phyloP scores from a whole-genome alignment of 2,113 vertebrate genomes.

The Procavia capensis region DNA sequence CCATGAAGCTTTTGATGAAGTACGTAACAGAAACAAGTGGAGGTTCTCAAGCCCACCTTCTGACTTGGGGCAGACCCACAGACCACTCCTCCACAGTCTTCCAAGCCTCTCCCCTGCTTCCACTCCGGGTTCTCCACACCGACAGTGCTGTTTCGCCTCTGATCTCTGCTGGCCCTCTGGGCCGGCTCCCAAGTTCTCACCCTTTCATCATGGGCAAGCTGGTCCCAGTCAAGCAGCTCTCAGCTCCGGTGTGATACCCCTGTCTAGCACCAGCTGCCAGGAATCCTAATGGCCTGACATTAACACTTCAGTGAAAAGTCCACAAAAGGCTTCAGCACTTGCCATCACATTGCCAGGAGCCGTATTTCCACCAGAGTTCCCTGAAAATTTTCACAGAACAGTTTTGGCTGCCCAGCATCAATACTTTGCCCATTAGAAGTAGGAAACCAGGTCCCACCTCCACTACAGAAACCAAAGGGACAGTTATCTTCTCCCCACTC shows the following conservation, averaged over 20 bases:
- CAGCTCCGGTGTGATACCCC: neutral
- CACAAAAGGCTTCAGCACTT: neutral
- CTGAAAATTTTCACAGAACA: neutral
- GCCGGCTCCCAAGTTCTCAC: neutral
- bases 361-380: neutral
- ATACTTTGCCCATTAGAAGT: neutral
- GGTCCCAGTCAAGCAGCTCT: neutral
- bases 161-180: neutral
- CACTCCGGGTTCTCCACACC: neutral
- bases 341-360: neutral
- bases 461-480: neutral
- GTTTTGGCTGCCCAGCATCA: neutral
- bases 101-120: neutral
- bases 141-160: neutral
- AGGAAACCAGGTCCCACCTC: too few relatives aligned
- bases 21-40: neutral
- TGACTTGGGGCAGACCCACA: neutral
- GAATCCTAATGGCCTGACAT: neutral
- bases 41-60: neutral
- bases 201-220: neutral
- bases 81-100: neutral
- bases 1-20: neutral
- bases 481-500: neutral
- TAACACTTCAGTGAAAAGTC: neutral
- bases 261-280: neutral